A percentile compares a stretch with the other conserved stretches of the same genome.
phyloP scores from a whole-genome alignment of 2,888 invertebrate genomes.

The Andrena marginata region DNA sequence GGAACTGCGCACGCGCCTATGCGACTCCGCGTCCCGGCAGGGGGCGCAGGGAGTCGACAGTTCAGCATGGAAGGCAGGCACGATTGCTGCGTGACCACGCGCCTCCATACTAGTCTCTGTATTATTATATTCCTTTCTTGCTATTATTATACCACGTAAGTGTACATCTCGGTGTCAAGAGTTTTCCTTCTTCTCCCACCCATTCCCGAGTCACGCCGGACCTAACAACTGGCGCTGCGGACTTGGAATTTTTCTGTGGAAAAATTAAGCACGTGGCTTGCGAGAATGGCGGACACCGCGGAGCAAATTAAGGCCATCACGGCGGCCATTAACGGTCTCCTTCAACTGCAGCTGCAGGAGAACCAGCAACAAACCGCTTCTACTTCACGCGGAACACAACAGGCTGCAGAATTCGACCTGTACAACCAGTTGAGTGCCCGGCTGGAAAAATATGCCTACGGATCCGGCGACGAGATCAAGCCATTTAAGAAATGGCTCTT shows the following conservation, averaged over 20 bases:
- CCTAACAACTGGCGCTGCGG: conserved; percentile 12
- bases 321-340: not conserved
- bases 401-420: not conserved
- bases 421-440: not conserved
- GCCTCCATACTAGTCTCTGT: too few species aligned
- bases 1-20: too few species aligned
- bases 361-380: not conserved
- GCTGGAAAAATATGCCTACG: not conserved
- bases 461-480: not conserved
- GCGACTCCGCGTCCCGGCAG: too few species aligned
- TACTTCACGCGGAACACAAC: not conserved
- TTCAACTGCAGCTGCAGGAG: not conserved
- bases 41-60: too few species aligned
- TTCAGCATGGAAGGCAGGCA: too few species aligned
- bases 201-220: not conserved
- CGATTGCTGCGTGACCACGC: too few species aligned
- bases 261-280: not conserved
- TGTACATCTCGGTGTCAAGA: too few species aligned
- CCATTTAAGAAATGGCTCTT: not conserved
- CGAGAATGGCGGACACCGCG: not conserved
- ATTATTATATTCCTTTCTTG: too few species aligned
- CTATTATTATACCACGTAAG: too few species aligned
- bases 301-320: conserved; percentile 7
- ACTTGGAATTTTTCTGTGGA: not conserved
- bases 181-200: too few species aligned